These are phyloP conservation scores for Conus ventricosus DNA, from an alignment of 1,140 invertebrate species.

Conservation along the genomic window DNA sequence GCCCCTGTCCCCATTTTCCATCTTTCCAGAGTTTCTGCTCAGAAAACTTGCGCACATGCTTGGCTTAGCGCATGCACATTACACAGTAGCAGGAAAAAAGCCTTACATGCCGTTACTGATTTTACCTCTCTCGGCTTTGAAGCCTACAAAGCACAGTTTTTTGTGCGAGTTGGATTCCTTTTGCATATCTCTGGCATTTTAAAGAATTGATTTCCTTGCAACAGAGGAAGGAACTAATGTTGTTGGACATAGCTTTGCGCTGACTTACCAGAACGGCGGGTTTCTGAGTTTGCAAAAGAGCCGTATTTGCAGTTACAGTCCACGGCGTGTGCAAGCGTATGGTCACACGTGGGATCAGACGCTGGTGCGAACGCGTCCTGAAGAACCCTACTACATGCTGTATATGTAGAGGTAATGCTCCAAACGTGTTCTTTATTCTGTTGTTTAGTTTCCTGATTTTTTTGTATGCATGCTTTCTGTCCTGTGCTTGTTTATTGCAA, in stretches of 20 bases:
- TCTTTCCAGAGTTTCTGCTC: no score
- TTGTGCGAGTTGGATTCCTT: not conserved
- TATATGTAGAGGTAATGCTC: slow-evolving; percentile 31
- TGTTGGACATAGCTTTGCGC: not conserved
- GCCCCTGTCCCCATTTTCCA: no score
- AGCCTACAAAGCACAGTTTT: no score
- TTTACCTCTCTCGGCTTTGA: no score
- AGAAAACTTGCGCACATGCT: no score
- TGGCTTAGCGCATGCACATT: no score
- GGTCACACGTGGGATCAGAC: slow-evolving; percentile 62
- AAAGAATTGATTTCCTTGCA: not conserved
- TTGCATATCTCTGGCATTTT: not conserved
- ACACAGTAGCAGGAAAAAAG: no score
- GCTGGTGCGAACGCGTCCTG: slow-evolving; percentile 54
- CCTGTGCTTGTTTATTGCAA: no score
- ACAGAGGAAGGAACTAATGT: not conserved
- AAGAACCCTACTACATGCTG: slow-evolving; percentile 42
- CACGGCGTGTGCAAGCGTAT: slow-evolving; percentile 47
- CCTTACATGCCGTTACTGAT: no score
- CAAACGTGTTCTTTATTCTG: not conserved
- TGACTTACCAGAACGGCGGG: not conserved
- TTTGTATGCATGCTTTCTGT: no score
- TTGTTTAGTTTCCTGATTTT: not conserved
- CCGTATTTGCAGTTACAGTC: slow-evolving; percentile 53
- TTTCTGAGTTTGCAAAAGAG: slow-evolving; percentile 34